phyloP scores from a whole-genome alignment of 2,113 vertebrate species.

The Pteropus alecto region DNA sequence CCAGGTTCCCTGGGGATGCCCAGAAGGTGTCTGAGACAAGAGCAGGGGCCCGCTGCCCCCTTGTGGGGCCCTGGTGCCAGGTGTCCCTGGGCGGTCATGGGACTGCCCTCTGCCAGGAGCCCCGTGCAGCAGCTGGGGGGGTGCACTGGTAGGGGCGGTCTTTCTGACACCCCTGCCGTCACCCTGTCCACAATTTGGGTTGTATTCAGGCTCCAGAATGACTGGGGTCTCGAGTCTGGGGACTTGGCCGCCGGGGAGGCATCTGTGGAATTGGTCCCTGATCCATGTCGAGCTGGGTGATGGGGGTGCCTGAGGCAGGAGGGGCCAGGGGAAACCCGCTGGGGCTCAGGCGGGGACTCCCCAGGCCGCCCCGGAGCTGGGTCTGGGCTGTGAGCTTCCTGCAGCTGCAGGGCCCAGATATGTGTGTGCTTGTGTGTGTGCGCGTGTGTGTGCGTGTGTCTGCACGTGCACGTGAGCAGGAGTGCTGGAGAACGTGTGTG shows the following conservation, averaged over 20 bases:
- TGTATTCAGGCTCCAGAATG: neutral
- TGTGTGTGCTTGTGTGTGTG: neutral
- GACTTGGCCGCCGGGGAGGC: neutral
- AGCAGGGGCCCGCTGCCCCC: conserved; percentile 55
- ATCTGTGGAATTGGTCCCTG: neutral
- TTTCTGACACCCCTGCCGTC: neutral
- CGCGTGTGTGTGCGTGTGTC: neutral
- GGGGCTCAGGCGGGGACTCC: neutral
- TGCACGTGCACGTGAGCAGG: neutral
- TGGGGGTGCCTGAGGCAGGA: neutral
- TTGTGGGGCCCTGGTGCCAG: conserved; percentile 25
- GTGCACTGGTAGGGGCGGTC: neutral
- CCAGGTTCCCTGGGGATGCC: neutral
- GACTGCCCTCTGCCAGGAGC: no score
- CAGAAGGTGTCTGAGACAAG: neutral
- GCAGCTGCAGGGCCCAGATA: neutral
- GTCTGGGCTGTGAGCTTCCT: neutral
- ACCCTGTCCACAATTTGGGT: neutral
- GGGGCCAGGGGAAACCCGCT: neutral
- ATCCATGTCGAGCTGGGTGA: neutral
- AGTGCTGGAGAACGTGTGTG: neutral
- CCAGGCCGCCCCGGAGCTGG: neutral
- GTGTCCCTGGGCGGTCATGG: neutral
- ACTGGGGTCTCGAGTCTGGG: neutral
- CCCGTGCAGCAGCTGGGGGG: no score